Evolutionary conservation across 2,888 invertebrate genomes (phyloP).

Genomic region (Eupithecia dodoneata): DNA sequence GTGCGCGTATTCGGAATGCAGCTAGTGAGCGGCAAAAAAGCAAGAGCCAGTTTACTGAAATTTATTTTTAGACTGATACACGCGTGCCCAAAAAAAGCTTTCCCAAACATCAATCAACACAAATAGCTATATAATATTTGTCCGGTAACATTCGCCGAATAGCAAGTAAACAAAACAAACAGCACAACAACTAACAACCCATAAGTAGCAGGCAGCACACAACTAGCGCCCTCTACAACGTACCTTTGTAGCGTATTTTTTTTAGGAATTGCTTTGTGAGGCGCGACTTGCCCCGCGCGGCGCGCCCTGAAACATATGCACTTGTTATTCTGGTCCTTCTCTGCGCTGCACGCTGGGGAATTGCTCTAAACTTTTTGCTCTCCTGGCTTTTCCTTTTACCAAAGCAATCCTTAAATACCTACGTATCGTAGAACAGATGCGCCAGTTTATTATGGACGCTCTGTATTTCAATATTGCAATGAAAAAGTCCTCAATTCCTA

Average conservation of each 20-base stretch:
- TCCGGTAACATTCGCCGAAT: background rate
- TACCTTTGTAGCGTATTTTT: constrained; percentile 80
- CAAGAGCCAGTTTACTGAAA: background rate
- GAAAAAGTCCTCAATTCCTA: background rate
- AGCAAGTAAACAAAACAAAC: constrained; percentile 15
- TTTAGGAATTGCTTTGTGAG: constrained; percentile 73
- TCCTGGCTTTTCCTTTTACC: background rate
- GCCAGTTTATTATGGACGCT: background rate
- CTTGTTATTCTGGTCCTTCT: constrained; percentile 19
- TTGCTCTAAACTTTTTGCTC: background rate
- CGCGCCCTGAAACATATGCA: constrained; percentile 67
- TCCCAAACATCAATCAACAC: background rate
- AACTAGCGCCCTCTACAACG: constrained; percentile 69
- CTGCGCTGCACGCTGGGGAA: background rate
- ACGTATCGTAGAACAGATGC: background rate
- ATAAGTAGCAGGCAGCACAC: constrained; percentile 36
- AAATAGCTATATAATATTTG: background rate
- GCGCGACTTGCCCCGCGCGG: constrained; percentile 70
- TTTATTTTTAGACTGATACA: background rate
- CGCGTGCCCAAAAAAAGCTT: background rate
- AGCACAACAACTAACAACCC: constrained; percentile 28
- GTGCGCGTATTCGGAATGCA: background rate
- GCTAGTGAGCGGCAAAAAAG: background rate
- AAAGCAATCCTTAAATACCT: background rate
- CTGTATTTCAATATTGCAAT: background rate